Conservation (phyloP, 2,113 vertebrate species). For the Onychostoma macrolepis region DNA sequence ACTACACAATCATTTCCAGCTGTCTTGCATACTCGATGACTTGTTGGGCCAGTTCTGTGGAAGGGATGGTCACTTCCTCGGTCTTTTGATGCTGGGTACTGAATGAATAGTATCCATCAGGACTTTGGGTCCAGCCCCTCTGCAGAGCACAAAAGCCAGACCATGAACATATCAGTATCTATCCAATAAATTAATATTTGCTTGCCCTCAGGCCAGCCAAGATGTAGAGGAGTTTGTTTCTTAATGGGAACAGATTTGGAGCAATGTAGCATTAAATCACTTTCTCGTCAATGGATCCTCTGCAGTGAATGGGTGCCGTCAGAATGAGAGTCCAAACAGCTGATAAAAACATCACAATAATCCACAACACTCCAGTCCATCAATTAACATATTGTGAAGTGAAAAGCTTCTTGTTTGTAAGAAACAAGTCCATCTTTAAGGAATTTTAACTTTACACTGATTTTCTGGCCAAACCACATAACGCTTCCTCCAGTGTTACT, state of each 20-base stretch:
- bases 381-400: not conserved
- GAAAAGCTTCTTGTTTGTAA: not conserved
- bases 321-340: no score
- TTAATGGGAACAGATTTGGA: no score
- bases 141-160: constrained; percentile 62
- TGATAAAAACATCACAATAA: not conserved
- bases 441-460: no score
- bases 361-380: not conserved
- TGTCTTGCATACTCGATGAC: constrained; percentile 94
- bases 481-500: no score
- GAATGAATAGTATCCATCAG: constrained; percentile 87
- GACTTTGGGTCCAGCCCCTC: constrained; percentile 87
- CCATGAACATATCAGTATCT: not conserved
- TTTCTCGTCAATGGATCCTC: no score
- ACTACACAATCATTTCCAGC: constrained; percentile 94
- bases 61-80: constrained; percentile 89
- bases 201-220: not conserved
- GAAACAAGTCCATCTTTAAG: no score
- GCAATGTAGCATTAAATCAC: no score
- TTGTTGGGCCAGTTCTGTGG: constrained; percentile 88
- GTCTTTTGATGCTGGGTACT: constrained; percentile 87
- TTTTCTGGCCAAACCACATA: no score
- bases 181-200: not conserved
- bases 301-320: no score
- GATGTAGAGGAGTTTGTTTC: not conserved